These are phyloP conservation scores for Cryptocheilus praepositus DNA, from an alignment of 2,888 invertebrate genomes.

Conservation along the genomic window DNA sequence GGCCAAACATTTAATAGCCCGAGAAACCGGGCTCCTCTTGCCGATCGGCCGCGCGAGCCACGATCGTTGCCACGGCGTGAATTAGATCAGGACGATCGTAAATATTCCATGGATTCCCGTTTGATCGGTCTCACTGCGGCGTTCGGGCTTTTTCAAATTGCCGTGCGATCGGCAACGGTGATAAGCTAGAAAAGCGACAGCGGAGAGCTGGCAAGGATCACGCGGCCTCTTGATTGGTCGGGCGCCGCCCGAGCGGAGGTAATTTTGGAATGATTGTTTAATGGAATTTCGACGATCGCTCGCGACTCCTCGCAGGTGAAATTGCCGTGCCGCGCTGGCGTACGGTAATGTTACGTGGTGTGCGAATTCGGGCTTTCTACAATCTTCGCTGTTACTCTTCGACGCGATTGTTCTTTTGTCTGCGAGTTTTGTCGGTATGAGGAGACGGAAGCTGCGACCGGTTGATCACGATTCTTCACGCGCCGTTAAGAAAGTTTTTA, in stretches of 20 bases:
- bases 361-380: too few species aligned
- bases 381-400: too few species aligned
- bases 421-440: neutral
- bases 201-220: slow-evolving; percentile 24
- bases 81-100: too few species aligned
- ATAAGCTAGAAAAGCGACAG: slow-evolving; percentile 26
- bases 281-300: slow-evolving; percentile 17
- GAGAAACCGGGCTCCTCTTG: neutral
- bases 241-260: slow-evolving; percentile 36
- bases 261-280: slow-evolving; percentile 40
- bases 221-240: slow-evolving; percentile 28
- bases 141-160: slow-evolving; percentile 20
- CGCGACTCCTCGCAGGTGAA: neutral
- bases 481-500: too few species aligned
- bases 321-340: too few species aligned
- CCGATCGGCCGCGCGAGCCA: neutral
- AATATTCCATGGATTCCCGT: slow-evolving; percentile 20
- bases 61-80: neutral
- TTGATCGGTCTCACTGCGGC: slow-evolving; percentile 12
- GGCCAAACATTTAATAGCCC: slow-evolving; percentile 32
- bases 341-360: too few species aligned
- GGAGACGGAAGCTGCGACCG: too few species aligned
- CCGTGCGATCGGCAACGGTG: slow-evolving; percentile 22
- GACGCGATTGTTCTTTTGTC: too few species aligned
- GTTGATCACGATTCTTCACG: too few species aligned